phyloP scores from a whole-genome alignment of 2,888 invertebrate genomes.

The Peribatodes rhomboidaria region DNA sequence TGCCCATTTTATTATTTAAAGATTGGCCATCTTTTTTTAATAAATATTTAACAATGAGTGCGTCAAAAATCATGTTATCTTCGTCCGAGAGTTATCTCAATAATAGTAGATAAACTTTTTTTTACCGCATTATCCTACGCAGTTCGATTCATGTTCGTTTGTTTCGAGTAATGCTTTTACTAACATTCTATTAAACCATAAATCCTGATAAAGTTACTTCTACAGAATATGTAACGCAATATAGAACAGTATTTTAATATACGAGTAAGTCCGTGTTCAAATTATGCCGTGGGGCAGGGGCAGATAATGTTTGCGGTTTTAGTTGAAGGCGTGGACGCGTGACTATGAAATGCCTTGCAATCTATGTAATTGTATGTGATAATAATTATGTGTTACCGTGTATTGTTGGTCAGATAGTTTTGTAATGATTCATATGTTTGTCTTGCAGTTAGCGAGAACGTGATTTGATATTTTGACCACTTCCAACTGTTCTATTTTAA shows the following conservation, averaged over 20 bases:
- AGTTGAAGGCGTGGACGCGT: conserved; percentile 27
- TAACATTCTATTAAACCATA: no score
- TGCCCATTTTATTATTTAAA: no score
- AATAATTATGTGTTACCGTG: conserved; percentile 26
- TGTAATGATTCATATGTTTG: conserved; percentile 29
- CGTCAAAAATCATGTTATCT: no score
- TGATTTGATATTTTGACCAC: background rate
- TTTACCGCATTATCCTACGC: no score
- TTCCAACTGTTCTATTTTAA: no score
- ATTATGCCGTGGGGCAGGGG: conserved; percentile 20
- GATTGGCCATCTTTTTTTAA: no score
- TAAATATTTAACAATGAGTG: no score
- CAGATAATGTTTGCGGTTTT: conserved; percentile 27
- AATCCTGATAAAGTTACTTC: conserved; percentile 1
- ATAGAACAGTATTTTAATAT: conserved; percentile 8
- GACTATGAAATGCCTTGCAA: conserved; percentile 32
- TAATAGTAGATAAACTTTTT: no score
- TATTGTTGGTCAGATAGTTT: conserved; percentile 24
- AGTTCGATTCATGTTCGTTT: no score
- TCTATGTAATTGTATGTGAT: conserved; percentile 33
- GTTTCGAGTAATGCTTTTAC: no score
- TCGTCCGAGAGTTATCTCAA: no score
- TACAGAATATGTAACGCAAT: background rate
- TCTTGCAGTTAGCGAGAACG: conserved; percentile 4
- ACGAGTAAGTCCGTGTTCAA: conserved; percentile 13